Conservation (phyloP, 2,888 invertebrate species). For the Ischnura elegans region DNA sequence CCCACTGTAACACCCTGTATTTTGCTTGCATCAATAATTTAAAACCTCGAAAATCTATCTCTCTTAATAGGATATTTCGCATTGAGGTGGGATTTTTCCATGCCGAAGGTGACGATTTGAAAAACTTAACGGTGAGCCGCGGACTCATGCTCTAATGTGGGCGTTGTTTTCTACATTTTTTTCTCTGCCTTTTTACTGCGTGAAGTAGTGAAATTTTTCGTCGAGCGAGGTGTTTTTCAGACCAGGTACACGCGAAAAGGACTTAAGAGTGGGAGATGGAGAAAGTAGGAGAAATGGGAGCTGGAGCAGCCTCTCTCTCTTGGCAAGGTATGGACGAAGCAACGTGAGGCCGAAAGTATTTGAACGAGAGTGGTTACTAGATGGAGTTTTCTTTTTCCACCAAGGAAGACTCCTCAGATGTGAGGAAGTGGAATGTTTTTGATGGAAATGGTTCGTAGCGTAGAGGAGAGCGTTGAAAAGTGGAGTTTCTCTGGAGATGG, state of each 20-base stretch:
- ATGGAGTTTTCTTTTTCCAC: not conserved
- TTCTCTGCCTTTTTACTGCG: not conserved
- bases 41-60: too few relatives aligned
- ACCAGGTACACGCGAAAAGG: not conserved
- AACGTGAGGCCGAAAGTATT: not conserved
- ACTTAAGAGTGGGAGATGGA: not conserved
- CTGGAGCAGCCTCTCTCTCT: not conserved
- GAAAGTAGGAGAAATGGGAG: not conserved
- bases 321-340: not conserved
- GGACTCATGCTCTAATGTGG: not conserved
- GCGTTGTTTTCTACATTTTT: not conserved
- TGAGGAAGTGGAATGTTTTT: not conserved
- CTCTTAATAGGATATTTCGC: too few relatives aligned
- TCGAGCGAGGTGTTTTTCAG: not conserved
- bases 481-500: not conserved
- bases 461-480: not conserved
- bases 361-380: conserved; percentile 22
- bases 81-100: too few relatives aligned
- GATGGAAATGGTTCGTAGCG: too few relatives aligned
- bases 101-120: too few relatives aligned
- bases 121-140: not conserved
- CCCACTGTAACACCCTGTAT: too few relatives aligned
- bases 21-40: too few relatives aligned
- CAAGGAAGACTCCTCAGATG: not conserved
- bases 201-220: not conserved